Percentiles rank a stretch among this genome's conserved stretches.
Evolutionary conservation across 2,797 vertebrate genomes (phyloP).

Genomic region (Danionella dracula): DNA sequence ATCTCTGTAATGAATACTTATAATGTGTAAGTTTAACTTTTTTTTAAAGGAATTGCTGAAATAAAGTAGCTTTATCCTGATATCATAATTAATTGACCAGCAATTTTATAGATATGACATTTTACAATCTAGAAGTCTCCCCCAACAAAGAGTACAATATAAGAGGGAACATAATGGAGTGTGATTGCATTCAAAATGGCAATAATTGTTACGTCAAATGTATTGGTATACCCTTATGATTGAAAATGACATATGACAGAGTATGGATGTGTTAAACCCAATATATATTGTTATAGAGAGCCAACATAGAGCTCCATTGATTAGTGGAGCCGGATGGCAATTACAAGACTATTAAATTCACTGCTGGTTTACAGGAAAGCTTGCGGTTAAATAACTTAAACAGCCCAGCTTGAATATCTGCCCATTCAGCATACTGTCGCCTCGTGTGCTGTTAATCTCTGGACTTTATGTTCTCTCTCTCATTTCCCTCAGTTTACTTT

Average conservation of each 20-base stretch:
- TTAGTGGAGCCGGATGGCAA: neutral
- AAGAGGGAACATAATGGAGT: too few relatives aligned
- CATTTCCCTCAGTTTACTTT: neutral
- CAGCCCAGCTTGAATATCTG: slow-evolving; percentile 27
- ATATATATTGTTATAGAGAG: slow-evolving; percentile 21
- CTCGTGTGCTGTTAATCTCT: slow-evolving; percentile 9
- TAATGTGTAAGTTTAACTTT: too few relatives aligned
- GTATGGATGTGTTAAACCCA: slow-evolving; percentile 1
- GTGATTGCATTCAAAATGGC: too few relatives aligned
- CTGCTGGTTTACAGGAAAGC: slow-evolving; percentile 11
- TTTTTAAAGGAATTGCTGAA: too few relatives aligned
- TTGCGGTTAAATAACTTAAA: slow-evolving; percentile 29
- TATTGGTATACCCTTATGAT: too few relatives aligned
- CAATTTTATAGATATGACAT: too few relatives aligned
- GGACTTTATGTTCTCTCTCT: neutral
- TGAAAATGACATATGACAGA: neutral
- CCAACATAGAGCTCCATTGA: slow-evolving; percentile 1
- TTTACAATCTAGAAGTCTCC: too few relatives aligned
- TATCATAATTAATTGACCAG: too few relatives aligned
- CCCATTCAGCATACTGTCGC: slow-evolving; percentile 23
- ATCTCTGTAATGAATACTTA: too few relatives aligned
- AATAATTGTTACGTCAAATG: too few relatives aligned
- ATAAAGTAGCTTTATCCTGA: too few relatives aligned
- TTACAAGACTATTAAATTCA: slow-evolving; percentile 26
- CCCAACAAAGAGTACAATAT: too few relatives aligned